Evolutionary conservation across 2,113 vertebrate genomes (phyloP), one percentile per base, ranked within the genome.

Genomic region (Ivindomyrus marchei): DNA sequence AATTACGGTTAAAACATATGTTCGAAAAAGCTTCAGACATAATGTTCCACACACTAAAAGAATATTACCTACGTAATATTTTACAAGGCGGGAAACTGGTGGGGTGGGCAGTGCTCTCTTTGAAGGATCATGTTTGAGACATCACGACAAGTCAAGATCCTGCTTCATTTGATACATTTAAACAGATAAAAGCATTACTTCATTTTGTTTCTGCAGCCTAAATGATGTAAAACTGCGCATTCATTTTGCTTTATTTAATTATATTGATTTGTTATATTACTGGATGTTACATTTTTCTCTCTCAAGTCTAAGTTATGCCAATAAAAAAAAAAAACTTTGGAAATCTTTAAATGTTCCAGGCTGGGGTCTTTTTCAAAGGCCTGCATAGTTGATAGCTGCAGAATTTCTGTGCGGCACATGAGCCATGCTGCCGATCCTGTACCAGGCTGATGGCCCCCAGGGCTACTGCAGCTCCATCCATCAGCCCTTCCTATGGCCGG

Each of bases 381-480:
- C 95, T 95, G 96, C 93, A 95, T 94, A 96, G 94, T 96, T 94
- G 95, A 93, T 90, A 92, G 92, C 93, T 95, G 94, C 94, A 93
- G n/a, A n/a, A 24, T 49, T 45, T 27, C 42, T 49, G 83, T 49
- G 31, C 3, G 1, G 39, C 11, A 96, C 96, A 95, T 95, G 95
- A 95, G 94, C 94, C 95, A 93, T 96, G 96, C 96, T 96, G 17
- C 15, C 0, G 24, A 5, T 87, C 11, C 46, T 19, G 31, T 3
- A 95, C 94, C 94, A 94, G 15, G 50, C 50, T 27, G 96, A 96
- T 96, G 96, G 95, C 95, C 95, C 96, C 95, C 96, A 95, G 96
- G 96, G 95, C 94, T 93, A 94, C 94, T 95, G 95, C 95, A 96
- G 96, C 95, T 95, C 96, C 96, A 96, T 95, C 96, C 94, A 95